Base-by-base conservation (phyloP, 1,140 invertebrate species). In the Chionoecetes opilio region DNA sequence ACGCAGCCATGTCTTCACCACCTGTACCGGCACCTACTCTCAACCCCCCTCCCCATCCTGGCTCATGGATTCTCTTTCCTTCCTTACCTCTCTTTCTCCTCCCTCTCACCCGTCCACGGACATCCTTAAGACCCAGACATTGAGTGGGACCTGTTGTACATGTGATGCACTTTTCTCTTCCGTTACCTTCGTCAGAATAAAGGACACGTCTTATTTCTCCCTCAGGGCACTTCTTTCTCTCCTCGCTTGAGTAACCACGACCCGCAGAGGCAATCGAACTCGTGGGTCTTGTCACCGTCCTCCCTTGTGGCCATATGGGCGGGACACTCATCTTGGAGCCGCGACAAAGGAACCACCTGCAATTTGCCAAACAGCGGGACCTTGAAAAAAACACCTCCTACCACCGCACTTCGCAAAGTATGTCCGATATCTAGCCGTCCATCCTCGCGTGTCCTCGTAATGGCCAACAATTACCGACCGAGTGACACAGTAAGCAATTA, bases 61-160 rank as follows among this genome's bases (percentile, higher is more conserved):
- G n/a, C n/a, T n/a, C n/a, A n/a, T n/a, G n/a, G n/a, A n/a, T n/a
- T n/a, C 3, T n/a, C 88, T 29, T 1, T 26, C 41, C 88, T 31
- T 46, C 37, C 37, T 5, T 31, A 9, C 41, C 14, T 38, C n/a
- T 31, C 35, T 41, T n/a, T 26, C 41, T 41, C 41, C 88, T 41
- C 46, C 14, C 88, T 53, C 38, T 53, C 41, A n/a, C 14, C 3
- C 17, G 11, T 6, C 21, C 38, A n/a, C n/a, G n/a, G n/a, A n/a
- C 88, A 46, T 90, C 63, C 63, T 75, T 1, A 3, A 1, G 63
- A n/a, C 63, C 21, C n/a, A 26, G 63, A 17, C 63, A 75, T 75
- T 75, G 63, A 75, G 63, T 75, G 63, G 63, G 63, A 75, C 63
- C 63, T 75, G 63, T 75, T n/a, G 63, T 75, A 75, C 63, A 75